A percentile compares a stretch with the other conserved stretches of the same genome.
phyloP scores from a whole-genome alignment of 2,797 vertebrate species.

The Malacoraja senta region DNA sequence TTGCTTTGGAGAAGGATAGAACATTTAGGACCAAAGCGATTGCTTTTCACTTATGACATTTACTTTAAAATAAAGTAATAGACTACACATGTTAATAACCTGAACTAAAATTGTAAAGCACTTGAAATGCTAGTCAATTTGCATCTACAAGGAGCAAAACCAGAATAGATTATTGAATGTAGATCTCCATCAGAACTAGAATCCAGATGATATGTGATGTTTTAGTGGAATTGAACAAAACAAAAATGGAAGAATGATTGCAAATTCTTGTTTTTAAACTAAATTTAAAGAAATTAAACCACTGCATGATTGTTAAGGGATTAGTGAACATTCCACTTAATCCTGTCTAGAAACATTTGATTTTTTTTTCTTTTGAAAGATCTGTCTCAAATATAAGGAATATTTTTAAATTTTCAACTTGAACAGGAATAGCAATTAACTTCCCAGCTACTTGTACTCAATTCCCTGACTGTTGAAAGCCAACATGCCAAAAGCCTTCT shows the following conservation, averaged over 20 bases:
- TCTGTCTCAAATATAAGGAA: no score
- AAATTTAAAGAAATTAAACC: background rate
- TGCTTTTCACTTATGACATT: background rate
- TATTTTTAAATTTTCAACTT: background rate
- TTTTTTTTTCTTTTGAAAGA: background rate
- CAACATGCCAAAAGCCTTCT: no score
- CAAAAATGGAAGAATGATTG: background rate
- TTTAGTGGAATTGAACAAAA: background rate
- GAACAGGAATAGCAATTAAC: no score
- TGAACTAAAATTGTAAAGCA: background rate
- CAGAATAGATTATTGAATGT: background rate
- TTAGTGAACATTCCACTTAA: background rate
- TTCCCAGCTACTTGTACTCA: background rate
- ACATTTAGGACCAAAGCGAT: background rate
- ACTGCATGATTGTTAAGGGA: background rate
- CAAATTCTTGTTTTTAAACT: background rate
- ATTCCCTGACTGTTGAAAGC: no score
- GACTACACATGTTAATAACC: background rate
- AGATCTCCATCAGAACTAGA: background rate
- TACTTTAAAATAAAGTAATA: background rate
- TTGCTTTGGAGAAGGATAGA: background rate
- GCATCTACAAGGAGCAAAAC: background rate
- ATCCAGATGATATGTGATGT: background rate
- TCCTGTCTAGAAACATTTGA: background rate
- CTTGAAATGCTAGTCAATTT: background rate